Base-by-base conservation (phyloP, 2,113 vertebrate species). In the Microcebus ravelobensis region DNA sequence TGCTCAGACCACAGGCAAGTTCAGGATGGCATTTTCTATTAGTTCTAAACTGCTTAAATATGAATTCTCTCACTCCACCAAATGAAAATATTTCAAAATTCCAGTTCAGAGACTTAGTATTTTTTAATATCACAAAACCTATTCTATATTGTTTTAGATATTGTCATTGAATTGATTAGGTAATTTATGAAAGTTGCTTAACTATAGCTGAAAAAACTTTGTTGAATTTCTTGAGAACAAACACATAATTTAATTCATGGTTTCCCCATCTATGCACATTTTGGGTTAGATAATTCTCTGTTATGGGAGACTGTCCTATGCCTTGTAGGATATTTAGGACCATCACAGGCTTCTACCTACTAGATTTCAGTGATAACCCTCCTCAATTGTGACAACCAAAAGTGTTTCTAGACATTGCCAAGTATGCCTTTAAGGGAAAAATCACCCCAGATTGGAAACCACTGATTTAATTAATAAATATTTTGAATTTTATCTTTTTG, bases 21-120 rank as follows among this genome's bases (percentile, higher is more conserved):
- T 93, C 65, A 87, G 0, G 25, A 34, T 45, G 36, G 27, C 6
- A 20, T 83, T 94, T 89, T 83, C 80, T 82, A 39, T 88, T 36
- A 45, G 36, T 29, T 92, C 77, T 87, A 84, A 96, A 90, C 18
- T 67, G 2, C 3, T 90, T 18, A 73, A 81, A 94, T 12, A 59
- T 59, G 8, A 97, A 85, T 92, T 83, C 7, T 73, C 9, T 77
- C n/a, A 61, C 25, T 71, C 36, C 3, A 59, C 4, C 82, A 74
- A 45, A n/a, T 61, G 27, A 82, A 89, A 93, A 36, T 34, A 81
- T 79, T 96, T 90, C 34, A 81, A 88, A 88, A 88, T 45, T 85
- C n/a, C 17, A 91, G 12, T 23, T 85, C n/a, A 55, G 27, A 67
- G 79, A 15, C 2, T 50, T 6, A 0, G 29, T 71, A 6, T 18